These are phyloP conservation scores for Caenorhabditis sp. DNA, from an alignment of 2,888 invertebrate species.

Conservation along the genomic window DNA sequence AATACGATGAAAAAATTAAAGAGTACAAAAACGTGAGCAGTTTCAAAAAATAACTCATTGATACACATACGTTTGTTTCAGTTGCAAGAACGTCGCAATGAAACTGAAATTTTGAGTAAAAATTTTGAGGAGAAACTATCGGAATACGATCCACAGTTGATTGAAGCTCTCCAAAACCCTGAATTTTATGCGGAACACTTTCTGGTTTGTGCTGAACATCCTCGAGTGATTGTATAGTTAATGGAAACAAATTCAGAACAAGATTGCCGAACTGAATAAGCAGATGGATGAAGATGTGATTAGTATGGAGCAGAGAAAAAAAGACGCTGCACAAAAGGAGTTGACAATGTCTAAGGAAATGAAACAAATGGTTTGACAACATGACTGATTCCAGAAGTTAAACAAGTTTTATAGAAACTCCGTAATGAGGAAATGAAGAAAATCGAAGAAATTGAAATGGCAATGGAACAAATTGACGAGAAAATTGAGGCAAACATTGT, in stretches of 20 bases:
- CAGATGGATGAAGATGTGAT: slow-evolving; percentile 38
- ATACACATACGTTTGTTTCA: slow-evolving; percentile 11
- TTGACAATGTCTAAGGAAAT: neutral
- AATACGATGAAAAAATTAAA: slow-evolving; percentile 28
- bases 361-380: slow-evolving; percentile 20
- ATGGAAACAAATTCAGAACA: slow-evolving; percentile 33
- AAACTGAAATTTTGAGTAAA: slow-evolving; percentile 9
- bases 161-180: slow-evolving; percentile 39
- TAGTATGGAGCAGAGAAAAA: slow-evolving; percentile 19
- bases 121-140: slow-evolving; percentile 17
- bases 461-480: slow-evolving; percentile 11
- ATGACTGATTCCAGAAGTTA: neutral
- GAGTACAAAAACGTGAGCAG: slow-evolving; percentile 25
- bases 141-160: slow-evolving; percentile 26
- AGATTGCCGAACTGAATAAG: slow-evolving; percentile 33
- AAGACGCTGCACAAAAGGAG: slow-evolving; percentile 10
- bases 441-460: slow-evolving; percentile 19
- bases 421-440: slow-evolving; percentile 9
- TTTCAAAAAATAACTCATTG: neutral
- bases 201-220: slow-evolving; percentile 16
- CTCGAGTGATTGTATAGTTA: no score
- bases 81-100: neutral
- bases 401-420: slow-evolving; percentile 12
- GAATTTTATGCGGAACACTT: slow-evolving; percentile 24
- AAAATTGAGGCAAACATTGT: slow-evolving; percentile 9